phyloP scores from a whole-genome alignment of 2,113 vertebrate genomes.

The Myanophis thanlyinensis region DNA sequence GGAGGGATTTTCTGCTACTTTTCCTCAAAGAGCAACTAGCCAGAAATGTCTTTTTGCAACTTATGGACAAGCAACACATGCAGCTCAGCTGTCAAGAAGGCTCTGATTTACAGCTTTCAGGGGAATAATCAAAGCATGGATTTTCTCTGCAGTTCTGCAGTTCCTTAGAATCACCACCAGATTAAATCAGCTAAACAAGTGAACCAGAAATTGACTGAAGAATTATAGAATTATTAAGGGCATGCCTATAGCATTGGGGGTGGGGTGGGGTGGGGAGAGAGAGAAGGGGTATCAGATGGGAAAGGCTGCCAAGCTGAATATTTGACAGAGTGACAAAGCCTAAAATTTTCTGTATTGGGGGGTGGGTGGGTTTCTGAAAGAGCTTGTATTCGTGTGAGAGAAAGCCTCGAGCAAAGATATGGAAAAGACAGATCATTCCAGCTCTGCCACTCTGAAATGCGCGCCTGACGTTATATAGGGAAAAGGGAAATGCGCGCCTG shows the following conservation, averaged over 20 bases:
- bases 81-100: neutral
- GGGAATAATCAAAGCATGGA: neutral
- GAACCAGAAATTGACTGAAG: constrained; percentile 1
- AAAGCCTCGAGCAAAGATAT: neutral
- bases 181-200: neutral
- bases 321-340: neutral
- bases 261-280: too few species aligned
- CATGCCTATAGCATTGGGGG: neutral
- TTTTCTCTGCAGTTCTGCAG: neutral
- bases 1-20: neutral
- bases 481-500: neutral
- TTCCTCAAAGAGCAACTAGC: neutral
- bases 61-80: neutral
- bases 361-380: neutral
- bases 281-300: neutral
- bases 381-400: neutral
- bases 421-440: neutral
- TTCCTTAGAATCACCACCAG: neutral
- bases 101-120: neutral
- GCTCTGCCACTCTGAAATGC: neutral
- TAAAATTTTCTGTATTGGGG: neutral
- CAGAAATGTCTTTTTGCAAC: neutral
- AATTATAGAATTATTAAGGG: neutral
- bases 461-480: too few species aligned
- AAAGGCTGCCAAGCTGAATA: neutral